Base-by-base conservation (phyloP, 2,888 invertebrate species). In the Scotopteryx bipunctaria region DNA sequence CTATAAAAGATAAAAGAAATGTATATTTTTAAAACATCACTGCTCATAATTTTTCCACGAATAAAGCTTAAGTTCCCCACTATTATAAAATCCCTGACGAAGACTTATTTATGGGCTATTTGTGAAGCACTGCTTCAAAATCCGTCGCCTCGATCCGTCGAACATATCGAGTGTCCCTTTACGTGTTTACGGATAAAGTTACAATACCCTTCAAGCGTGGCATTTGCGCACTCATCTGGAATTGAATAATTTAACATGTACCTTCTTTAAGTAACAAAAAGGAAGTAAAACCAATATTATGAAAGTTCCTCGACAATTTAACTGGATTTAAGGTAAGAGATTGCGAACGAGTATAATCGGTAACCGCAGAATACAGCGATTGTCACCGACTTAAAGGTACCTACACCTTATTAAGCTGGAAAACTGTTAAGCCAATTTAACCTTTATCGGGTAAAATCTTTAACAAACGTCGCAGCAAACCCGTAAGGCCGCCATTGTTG, bases 361-460 rank as follows among this genome's bases (percentile, higher is more conserved):
- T 63, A 61, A 67, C 63, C 45, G 54, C 58, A 59, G 57, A 58
- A 71, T 63, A 66, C 53, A 52, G 58, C 65, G 64, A 69, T 72
- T 75, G 77, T 78, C 70, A 67, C 66, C 64, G 63, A 67, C 69
- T 60, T 59, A 73, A 68, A 69, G 66, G 66, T 69, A 69, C n/a
- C 9, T 27, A 5, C 64, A 64, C 74, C 74, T 76, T 78, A 79
- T 77, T 79, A 81, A 77, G 73, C 57, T 51, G 42, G 25, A 17
- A 53, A 64, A 63, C 68, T 67, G 66, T 68, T 69, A 64, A 75
- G 80, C 78, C 85, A 85, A 83, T 86, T 84, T 81, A 82, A 69
- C 71, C 70, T 81, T 83, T 84, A 86, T 84, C 86, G 71, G 69
- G 71, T 69, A 67, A 73, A 78, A 86, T 86, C 82, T 81, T 69